Base-by-base conservation (phyloP, 2,113 vertebrate species). In the Empidonax alnorum region DNA sequence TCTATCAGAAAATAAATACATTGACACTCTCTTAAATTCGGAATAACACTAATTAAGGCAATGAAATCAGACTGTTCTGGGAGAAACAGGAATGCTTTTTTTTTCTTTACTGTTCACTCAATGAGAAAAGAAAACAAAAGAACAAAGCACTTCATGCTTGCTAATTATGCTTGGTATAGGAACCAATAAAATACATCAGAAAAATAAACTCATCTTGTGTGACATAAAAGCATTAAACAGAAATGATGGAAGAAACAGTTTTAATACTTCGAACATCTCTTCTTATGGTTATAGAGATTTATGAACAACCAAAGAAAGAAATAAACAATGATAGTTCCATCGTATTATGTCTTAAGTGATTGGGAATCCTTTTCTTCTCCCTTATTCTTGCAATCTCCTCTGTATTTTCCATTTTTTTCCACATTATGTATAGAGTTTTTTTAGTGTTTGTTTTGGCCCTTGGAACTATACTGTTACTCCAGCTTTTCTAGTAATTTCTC, bases 1-100 rank as follows among this genome's bases (percentile, higher is more conserved):
- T 75, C n/a, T 33, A 74, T 27, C 50, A 93, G 83, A 93, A 93
- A 93, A 92, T 46, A 95, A 92, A 84, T 65, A 84, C 12, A 90
- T 63, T 88, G 80, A 71, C 74, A 88, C 6, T 49, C 9, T 44
- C 35, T 58, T 69, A 74, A 90, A 59, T 87, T 66, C 80, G 33
- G 55, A 90, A 84, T 77, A 94, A 81, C 11, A 27, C 33, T 61
- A 89, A 91, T 77, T 89, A 96, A 95, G 55, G 33, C 67, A 94
- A 74, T 50, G 42, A 85, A 86, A 66, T 59, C 50, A 77, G 67
- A 44, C 41, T 53, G 10, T 66, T 95, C 59, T 71, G 77, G 41
- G 33, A 90, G 67, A 90, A 95, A 71, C 5, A 35, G 37, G 28
- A 83, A 55, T 66, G 28, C 0, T 7, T 75, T 77, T 79, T 84